These are phyloP conservation scores for Diprion similis DNA, from an alignment of 1,140 invertebrate genomes.

Conservation along the genomic window DNA sequence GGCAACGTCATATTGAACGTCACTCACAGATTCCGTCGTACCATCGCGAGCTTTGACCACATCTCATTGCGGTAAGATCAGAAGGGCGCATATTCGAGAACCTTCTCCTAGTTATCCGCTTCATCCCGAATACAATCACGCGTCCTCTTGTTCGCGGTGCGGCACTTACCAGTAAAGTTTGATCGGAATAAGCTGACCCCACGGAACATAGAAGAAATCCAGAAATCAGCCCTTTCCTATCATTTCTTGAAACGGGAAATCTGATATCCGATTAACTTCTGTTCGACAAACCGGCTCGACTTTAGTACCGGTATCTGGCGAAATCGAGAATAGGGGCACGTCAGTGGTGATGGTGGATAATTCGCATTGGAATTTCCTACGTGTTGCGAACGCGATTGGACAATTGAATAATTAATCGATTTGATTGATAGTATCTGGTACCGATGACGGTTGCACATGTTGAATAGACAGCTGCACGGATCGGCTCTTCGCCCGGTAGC, in stretches of 20 bases:
- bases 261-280: too few relatives aligned
- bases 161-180: too few relatives aligned
- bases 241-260: too few relatives aligned
- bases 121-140: too few relatives aligned
- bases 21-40: neutral
- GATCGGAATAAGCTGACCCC: too few relatives aligned
- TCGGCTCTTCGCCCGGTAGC: neutral
- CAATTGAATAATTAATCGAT: slow-evolving; percentile 59
- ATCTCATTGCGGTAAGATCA: slow-evolving; percentile 5
- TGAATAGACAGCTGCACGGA: slow-evolving; percentile 47
- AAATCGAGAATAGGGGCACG: too few relatives aligned
- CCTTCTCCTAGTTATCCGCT: too few relatives aligned
- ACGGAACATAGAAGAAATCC: too few relatives aligned
- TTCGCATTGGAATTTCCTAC: slow-evolving; percentile 9
- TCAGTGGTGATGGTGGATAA: neutral
- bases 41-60: neutral
- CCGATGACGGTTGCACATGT: slow-evolving; percentile 58
- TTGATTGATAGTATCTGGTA: slow-evolving; percentile 56
- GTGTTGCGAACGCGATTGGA: slow-evolving; percentile 33
- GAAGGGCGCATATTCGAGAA: neutral
- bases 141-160: too few relatives aligned
- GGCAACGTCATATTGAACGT: slow-evolving; percentile 5
- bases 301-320: too few relatives aligned
- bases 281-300: too few relatives aligned
- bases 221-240: too few relatives aligned